phyloP scores from a whole-genome alignment of 2,888 invertebrate species.

The Junonia oenone region DNA sequence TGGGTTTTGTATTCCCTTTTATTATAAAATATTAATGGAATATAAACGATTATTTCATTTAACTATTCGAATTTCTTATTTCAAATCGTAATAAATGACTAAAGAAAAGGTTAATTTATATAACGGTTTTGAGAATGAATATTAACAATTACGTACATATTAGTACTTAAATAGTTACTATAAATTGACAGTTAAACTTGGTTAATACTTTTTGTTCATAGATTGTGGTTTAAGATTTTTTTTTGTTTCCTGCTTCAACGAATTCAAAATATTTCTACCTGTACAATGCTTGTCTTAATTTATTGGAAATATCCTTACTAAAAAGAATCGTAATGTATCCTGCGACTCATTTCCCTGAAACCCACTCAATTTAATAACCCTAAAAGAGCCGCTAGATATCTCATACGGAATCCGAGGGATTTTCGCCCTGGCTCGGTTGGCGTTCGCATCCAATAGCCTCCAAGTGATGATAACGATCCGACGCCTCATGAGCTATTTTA shows the following conservation, averaged over 20 bases:
- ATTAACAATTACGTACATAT: no score
- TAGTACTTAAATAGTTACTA: no score
- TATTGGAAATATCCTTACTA: slow-evolving; percentile 55
- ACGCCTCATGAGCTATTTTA: slow-evolving; percentile 69
- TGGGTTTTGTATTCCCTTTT: slow-evolving; percentile 44
- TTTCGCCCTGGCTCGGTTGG: slow-evolving; percentile 54
- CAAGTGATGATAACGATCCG: slow-evolving; percentile 56
- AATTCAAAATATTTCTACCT: no score
- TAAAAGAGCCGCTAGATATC: slow-evolving; percentile 68
- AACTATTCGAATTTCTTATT: not conserved
- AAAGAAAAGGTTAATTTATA: no score
- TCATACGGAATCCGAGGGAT: slow-evolving; percentile 70
- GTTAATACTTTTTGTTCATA: no score
- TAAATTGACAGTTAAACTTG: no score
- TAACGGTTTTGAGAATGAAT: no score
- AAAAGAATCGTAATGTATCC: slow-evolving; percentile 59
- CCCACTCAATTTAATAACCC: slow-evolving; percentile 75
- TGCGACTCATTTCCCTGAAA: slow-evolving; percentile 70
- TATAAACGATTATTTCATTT: not conserved
- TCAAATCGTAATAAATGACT: not conserved
- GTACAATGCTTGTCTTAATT: slow-evolving; percentile 63
- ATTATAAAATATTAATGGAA: not conserved
- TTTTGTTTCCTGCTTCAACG: no score
- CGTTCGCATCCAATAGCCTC: slow-evolving; percentile 43
- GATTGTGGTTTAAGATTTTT: no score